Base-by-base conservation (phyloP, 2,888 invertebrate genomes). In the Gisinianus flammeolus region DNA sequence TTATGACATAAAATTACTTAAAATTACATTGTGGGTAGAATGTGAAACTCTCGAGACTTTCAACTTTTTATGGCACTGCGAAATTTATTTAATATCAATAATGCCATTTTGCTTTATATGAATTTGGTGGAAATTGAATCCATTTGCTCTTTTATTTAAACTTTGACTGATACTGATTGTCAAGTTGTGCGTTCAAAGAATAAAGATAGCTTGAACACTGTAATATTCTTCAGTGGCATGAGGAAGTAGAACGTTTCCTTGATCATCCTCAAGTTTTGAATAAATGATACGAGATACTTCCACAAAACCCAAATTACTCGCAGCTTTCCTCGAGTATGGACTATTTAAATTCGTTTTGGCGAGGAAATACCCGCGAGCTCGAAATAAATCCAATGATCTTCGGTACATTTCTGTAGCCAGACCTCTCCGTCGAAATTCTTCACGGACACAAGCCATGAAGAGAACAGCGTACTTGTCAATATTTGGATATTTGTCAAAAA, bases 341-440 rank as follows among this genome's bases (percentile, higher is more conserved):
- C 66, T 66, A 16, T 10, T 26, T 8, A 66, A 66, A 28, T 10
- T 16, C 10, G 19, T 26, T 66, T 26, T 22, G 3, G n/a, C 66
- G 26, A 66, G 8, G n/a, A 12, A 16, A 30, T n/a, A 26, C n/a
- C 30, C 30, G 5, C 12, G 5, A 8, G 10, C 66, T 30, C 30
- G 5, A 4, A 66, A 30, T 12, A 66, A 66, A 10, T 22, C n/a
- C 6, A 26, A 12, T 28, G 66, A 26, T 66, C 66, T 26, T 12
- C 10, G 6, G n/a, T 66, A 66, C 66, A 66, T 66, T 66, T 66
- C 66, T 10, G 26, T 66, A 22, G 30, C 66, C 8, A 66, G 30
- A 66, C 66, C 66, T 12, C 22, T 16, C 24, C 22, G 24, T 28
- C 66, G 5, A 30, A n/a, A 66, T 26, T 66, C 30, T n/a, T 30